Base-by-base conservation (phyloP, 2,888 invertebrate species). In the Leptopterna dolabrata region DNA sequence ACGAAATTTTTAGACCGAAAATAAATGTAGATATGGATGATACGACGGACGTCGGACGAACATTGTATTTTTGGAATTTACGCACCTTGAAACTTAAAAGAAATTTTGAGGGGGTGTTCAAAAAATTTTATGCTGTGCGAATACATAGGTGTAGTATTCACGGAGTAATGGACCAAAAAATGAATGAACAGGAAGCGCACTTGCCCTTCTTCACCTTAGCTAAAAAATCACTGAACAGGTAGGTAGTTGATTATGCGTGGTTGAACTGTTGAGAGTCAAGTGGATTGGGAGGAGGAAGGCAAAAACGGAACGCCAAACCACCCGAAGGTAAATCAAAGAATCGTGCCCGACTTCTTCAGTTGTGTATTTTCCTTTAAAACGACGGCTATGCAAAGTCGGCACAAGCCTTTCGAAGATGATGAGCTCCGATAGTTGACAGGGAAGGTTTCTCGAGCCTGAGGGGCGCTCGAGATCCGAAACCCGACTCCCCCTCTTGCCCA, bases 351-450 rank as follows among this genome's bases (percentile, higher is more conserved):
- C 78, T 78, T 19, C 43, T 76, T 19, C 43, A 29, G n/a, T 11
- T 43, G 78, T 78, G 43, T 78, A 45, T 78, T 78, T 45, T 43
- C 1, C 45, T 45, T 45, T 43, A 78, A 78, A 78, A 78, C 43
- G 78, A 45, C 47, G 78, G 45, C 43, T 78, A 78, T 78, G 78
- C 41, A 78, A 78, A 78, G 78, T 78, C 41, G 78, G 47, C 45
- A 27, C 45, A 43, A 45, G 47, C 45, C 78, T 45, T 27, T 78
- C 43, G 47, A 43, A 45, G 78, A 78, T 78, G 78, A 78, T 78
- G 78, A 78, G 43, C 78, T 41, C 47, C 27, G 78, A 78, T 78
- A 78, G 78, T 78, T 78, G 78, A 78, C 78, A 78, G 78, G 78
- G 24, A 13, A 43, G 41, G 45, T 19, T 29, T 36, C n/a, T 30